Base-by-base conservation (phyloP, 2,797 vertebrate species). In the Chelidonichthys spinosus region DNA sequence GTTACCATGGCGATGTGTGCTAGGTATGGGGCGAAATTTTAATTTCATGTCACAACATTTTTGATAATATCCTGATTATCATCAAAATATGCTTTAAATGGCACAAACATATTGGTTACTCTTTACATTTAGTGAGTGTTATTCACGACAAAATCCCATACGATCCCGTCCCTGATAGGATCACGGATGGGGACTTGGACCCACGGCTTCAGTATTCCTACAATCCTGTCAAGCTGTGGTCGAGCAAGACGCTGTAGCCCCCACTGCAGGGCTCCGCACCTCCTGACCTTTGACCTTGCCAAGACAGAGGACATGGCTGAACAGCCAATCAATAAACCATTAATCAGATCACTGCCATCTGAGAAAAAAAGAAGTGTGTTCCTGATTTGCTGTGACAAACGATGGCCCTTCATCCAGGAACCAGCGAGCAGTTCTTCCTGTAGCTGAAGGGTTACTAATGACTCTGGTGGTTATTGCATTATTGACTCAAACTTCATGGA, bases 321-420 rank as follows among this genome's bases (percentile, higher is more conserved):
- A 47, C 39, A 36, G 9, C 14, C n/a, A 11, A 61, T 83, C 74
- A 56, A 60, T 83, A 47, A 53, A 25, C 11, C 17, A 62, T 49
- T 50, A 61, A 58, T 56, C 36, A 35, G 4, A 35, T 54, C 0
- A 43, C 14, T 42, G 32, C 32, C 7, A 0, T 2, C 5, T 32
- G 35, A 9, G 56, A 11, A 42, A 66, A 49, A 60, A 49, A 60
- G 6, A 5, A 17, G 2, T 63, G 10, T 11, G 33, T 68, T 50
- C 47, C 42, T 49, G 7, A 17, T 53, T 65, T 49, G 11, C 46
- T 10, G 7, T 9, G 1, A 25, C 3, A 44, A 15, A 37, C 49
- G 37, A 37, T n/a, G 11, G 54, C 15, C 5, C 18, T n/a, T 50
- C 49, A 50, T 5, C 18, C 49, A 10, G 18, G 4, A n/a, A 18